Evolutionary conservation across 2,113 vertebrate species (phyloP).

Genomic region (Monopterus albus): DNA sequence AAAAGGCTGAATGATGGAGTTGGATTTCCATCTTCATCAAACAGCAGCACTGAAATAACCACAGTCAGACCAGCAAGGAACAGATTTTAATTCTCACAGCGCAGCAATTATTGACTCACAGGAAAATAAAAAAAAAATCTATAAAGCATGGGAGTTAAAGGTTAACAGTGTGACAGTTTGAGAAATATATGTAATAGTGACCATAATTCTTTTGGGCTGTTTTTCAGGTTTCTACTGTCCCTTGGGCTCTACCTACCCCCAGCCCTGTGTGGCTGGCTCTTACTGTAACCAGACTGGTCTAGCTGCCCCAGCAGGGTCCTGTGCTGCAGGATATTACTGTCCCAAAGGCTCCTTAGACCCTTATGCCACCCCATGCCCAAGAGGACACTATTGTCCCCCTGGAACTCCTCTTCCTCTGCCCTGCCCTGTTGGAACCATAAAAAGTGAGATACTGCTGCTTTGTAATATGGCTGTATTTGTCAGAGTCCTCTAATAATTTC

Average conservation of each 20-base stretch:
- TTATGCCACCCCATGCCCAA: conserved; percentile 61
- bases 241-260: conserved; percentile 77
- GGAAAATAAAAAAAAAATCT: conserved; percentile 5
- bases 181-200: no score
- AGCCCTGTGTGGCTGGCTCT: conserved; percentile 81
- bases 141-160: background rate
- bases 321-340: conserved; percentile 83
- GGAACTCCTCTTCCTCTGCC: conserved; percentile 77
- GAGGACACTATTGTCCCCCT: conserved; percentile 88
- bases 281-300: conserved; percentile 81
- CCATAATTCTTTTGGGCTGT: no score
- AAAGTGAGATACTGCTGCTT: conserved; percentile 62
- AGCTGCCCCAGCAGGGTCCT: conserved; percentile 67
- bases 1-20: conserved; percentile 11
- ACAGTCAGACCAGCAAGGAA: no score
- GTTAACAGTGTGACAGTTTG: no score
- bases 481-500: background rate
- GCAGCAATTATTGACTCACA: no score
- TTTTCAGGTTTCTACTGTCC: conserved; percentile 86
- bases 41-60: no score
- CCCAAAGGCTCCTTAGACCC: conserved; percentile 79
- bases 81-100: no score
- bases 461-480: background rate
- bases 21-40: background rate
- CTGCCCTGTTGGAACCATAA: conserved; percentile 78